phyloP scores from a whole-genome alignment of 1,140 invertebrate species.

The Leptinotarsa defecta region DNA sequence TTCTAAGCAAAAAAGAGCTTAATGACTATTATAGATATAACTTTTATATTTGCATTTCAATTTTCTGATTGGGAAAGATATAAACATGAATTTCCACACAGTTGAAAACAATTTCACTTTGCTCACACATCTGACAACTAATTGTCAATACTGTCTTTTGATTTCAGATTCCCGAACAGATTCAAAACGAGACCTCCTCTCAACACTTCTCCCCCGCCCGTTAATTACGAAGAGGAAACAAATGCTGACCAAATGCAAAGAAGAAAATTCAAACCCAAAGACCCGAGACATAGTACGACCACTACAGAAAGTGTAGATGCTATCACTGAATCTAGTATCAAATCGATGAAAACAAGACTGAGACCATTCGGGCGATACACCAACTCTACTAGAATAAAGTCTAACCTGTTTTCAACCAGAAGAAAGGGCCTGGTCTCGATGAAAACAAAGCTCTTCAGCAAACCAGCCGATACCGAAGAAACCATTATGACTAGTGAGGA shows the following conservation, averaged over 20 bases:
- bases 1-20: no score
- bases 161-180: slow-evolving; percentile 54
- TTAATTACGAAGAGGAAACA: slow-evolving; percentile 45
- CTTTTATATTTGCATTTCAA: no score
- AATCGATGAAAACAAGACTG: slow-evolving; percentile 48
- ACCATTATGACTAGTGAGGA: slow-evolving; percentile 42
- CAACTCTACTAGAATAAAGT: background rate
- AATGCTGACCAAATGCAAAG: slow-evolving; percentile 52
- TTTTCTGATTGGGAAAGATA: no score
- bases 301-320: slow-evolving; percentile 30
- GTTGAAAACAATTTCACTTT: no score
- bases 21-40: no score
- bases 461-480: background rate
- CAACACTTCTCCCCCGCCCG: slow-evolving; percentile 28
- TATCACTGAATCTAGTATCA: slow-evolving; percentile 44
- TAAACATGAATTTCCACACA: no score
- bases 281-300: slow-evolving; percentile 42
- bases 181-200: slow-evolving; percentile 21
- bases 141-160: background rate
- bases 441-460: background rate
- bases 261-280: slow-evolving; percentile 53
- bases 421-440: background rate
- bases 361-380: slow-evolving; percentile 48
- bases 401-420: background rate
- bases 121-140: background rate